Percentiles rank a stretch among this genome's conserved stretches.
Conservation (phyloP, 2,797 vertebrate genomes). For the Mus spretus region DNA sequence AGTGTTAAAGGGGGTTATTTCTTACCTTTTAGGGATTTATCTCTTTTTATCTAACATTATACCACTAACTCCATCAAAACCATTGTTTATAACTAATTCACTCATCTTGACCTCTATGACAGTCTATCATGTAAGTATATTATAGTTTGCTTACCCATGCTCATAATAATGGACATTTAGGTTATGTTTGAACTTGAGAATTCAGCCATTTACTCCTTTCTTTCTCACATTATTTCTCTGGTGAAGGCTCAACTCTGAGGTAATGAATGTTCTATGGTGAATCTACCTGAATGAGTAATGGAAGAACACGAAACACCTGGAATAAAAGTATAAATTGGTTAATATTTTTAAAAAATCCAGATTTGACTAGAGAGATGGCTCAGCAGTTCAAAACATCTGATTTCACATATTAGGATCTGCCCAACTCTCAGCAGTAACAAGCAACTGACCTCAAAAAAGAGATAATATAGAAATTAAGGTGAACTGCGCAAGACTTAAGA, state of each 20-base stretch:
- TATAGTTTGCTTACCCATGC: background rate
- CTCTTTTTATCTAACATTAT: background rate
- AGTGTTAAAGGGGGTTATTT: background rate
- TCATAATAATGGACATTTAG: background rate
- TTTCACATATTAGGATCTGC: background rate
- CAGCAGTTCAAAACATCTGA: background rate
- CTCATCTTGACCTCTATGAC: background rate
- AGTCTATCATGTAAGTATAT: background rate
- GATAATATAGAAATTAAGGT: background rate
- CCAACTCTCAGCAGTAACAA: background rate
- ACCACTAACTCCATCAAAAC: background rate
- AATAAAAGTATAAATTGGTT: constrained; percentile 24
- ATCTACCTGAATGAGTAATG: background rate
- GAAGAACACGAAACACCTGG: constrained; percentile 52
- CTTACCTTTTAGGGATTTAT: background rate
- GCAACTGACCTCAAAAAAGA: background rate
- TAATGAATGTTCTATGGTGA: background rate
- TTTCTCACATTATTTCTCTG: constrained; percentile 18
- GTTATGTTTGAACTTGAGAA: constrained; percentile 55
- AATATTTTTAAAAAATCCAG: constrained; percentile 19
- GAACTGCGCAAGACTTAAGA: constrained; percentile 22
- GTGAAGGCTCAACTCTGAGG: background rate
- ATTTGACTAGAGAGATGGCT: background rate
- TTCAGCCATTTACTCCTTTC: constrained; percentile 3
- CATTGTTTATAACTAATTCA: background rate